Conservation (phyloP, 2,797 vertebrate genomes). For the Protosalanx chinensis region DNA sequence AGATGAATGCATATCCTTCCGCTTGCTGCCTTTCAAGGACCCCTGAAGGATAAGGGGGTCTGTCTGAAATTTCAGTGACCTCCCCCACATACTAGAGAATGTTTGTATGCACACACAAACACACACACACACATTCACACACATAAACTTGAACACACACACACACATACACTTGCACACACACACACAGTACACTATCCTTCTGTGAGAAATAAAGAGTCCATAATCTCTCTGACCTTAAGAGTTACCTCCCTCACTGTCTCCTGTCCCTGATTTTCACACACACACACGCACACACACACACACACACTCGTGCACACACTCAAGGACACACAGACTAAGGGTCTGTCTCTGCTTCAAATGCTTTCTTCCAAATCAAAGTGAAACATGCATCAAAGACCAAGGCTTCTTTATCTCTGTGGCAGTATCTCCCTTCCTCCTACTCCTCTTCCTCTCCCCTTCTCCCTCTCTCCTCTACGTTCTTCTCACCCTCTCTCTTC, state of each 20-base stretch:
- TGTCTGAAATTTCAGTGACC: conserved; percentile 59
- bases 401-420: conserved; percentile 17
- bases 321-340: conserved; percentile 22
- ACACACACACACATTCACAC: too few species aligned
- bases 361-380: conserved; percentile 66
- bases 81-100: conserved; percentile 33
- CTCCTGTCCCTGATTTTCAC: conserved; percentile 53
- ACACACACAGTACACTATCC: background rate
- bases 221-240: conserved; percentile 65
- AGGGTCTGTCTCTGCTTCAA: conserved; percentile 53
- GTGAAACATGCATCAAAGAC: conserved; percentile 62
- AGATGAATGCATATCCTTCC: conserved; percentile 82
- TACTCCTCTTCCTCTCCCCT: background rate
- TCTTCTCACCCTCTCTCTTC: background rate
- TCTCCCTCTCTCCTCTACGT: background rate
- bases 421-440: conserved; percentile 11
- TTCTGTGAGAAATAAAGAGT: conserved; percentile 20
- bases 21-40: conserved; percentile 74
- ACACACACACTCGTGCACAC: background rate
- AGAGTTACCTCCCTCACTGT: conserved; percentile 49
- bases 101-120: conserved; percentile 15
- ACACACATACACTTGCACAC: background rate
- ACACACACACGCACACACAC: conserved; percentile 11
- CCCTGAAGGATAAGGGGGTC: conserved; percentile 76
- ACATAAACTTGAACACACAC: too few species aligned